Conservation (phyloP, 2,888 invertebrate species). For the Mystacides longicornis region DNA sequence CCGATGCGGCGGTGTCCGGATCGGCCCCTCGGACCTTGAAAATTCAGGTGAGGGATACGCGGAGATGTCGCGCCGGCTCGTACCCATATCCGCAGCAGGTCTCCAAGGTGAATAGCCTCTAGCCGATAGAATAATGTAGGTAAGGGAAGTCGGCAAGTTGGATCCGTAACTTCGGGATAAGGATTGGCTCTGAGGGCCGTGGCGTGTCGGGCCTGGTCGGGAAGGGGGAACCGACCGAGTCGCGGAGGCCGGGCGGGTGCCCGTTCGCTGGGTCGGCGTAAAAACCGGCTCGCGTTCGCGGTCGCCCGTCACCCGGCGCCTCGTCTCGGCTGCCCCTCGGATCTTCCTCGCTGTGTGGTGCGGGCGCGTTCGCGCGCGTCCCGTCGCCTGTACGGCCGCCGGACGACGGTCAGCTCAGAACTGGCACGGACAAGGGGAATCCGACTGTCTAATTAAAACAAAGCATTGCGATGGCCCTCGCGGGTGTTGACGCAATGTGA, state of each 20-base stretch:
- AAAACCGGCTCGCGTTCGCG: too few relatives aligned
- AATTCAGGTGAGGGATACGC: constrained; percentile 33
- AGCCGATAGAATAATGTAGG: constrained; percentile 61
- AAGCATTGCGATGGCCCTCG: constrained; percentile 59
- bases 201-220: constrained; percentile 51
- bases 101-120: constrained; percentile 65
- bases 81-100: constrained; percentile 71
- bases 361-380: constrained; percentile 25
- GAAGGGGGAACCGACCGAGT: constrained; percentile 28
- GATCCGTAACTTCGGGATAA: constrained; percentile 61
- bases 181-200: constrained; percentile 67
- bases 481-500: constrained; percentile 57
- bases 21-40: constrained; percentile 39
- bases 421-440: constrained; percentile 58
- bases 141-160: constrained; percentile 63
- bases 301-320: constrained; percentile 33
- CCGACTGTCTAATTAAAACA: constrained; percentile 64
- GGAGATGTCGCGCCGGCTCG: constrained; percentile 35
- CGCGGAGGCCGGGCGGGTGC: constrained; percentile 29
- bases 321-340: constrained; percentile 37
- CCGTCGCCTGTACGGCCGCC: constrained; percentile 38
- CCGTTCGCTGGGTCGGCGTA: too few relatives aligned
- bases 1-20: constrained; percentile 42
- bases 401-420: constrained; percentile 51
- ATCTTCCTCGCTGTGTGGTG: constrained; percentile 32